phyloP scores from a whole-genome alignment of 1,140 invertebrate genomes.

The Anoplophora glabripennis region DNA sequence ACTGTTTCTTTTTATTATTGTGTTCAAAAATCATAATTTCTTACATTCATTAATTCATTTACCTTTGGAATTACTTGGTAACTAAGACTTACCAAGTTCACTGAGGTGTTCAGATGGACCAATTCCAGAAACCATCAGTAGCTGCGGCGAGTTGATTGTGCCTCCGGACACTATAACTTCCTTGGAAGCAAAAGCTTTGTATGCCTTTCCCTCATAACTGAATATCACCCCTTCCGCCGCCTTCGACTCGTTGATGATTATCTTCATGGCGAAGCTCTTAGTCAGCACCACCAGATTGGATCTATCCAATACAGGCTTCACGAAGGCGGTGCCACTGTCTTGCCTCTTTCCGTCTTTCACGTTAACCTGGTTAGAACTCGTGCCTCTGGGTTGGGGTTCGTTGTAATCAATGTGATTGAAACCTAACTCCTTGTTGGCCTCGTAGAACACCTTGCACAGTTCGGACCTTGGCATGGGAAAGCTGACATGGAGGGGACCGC shows the following conservation, averaged over 20 bases:
- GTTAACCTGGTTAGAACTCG: conserved; percentile 22
- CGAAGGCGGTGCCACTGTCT: conserved; percentile 53
- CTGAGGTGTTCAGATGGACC: conserved; percentile 67
- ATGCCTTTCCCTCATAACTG: conserved; percentile 47
- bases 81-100: conserved; percentile 57
- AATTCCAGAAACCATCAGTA: conserved; percentile 76
- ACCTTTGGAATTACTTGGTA: too few relatives aligned
- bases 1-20: too few relatives aligned
- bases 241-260: conserved; percentile 40
- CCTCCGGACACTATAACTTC: conserved; percentile 72
- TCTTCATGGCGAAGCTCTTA: conserved; percentile 56
- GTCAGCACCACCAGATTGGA: conserved; percentile 64
- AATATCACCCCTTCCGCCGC: conserved; percentile 62
- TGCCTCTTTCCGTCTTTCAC: conserved; percentile 47
- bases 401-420: conserved; percentile 56
- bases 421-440: conserved; percentile 56
- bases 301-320: conserved; percentile 56
- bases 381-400: conserved; percentile 43
- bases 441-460: conserved; percentile 52
- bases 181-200: conserved; percentile 54
- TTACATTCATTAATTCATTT: too few relatives aligned
- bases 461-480: not conserved
- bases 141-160: conserved; percentile 66
- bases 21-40: too few relatives aligned
- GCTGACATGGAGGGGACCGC: conserved; percentile 22